Evolutionary conservation across 2,888 invertebrate genomes (phyloP).

Genomic region (Drosophila recens): DNA sequence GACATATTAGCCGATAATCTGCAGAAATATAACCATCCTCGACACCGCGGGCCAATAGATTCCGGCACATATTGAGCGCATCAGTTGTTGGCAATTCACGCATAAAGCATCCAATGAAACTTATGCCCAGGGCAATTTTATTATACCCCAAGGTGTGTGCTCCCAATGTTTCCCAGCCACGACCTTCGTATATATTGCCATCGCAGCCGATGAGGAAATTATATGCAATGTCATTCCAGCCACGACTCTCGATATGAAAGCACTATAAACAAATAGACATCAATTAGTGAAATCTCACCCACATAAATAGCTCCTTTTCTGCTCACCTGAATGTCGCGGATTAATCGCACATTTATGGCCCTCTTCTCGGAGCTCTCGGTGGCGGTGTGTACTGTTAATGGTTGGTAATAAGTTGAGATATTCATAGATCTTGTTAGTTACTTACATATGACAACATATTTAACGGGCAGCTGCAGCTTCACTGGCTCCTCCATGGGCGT

Average conservation of each 20-base stretch:
- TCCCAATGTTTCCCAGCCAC: conserved; percentile 87
- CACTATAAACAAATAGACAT: conserved; percentile 64
- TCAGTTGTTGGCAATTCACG: conserved; percentile 84
- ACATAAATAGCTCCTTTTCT: neutral
- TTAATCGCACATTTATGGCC: conserved; percentile 85
- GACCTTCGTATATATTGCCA: conserved; percentile 87
- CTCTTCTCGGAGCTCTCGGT: conserved; percentile 85
- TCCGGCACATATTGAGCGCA: conserved; percentile 85
- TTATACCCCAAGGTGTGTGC: conserved; percentile 87
- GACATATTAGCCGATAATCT: conserved; percentile 86
- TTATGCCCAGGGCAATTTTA: conserved; percentile 85
- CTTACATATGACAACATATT: conserved; percentile 84
- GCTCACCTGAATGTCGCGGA: conserved; percentile 86
- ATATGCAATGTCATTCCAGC: conserved; percentile 86
- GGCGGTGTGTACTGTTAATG: conserved; percentile 85
- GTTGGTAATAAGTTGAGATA: neutral
- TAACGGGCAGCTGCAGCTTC: conserved; percentile 83
- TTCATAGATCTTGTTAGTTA: neutral
- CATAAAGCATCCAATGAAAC: conserved; percentile 87
- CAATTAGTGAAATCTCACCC: neutral
- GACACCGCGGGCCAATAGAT: conserved; percentile 86
- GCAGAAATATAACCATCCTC: conserved; percentile 85
- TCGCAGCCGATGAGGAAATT: conserved; percentile 87
- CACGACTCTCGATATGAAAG: conserved; percentile 86
- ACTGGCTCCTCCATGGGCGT: conserved; percentile 83